phyloP scores from a whole-genome alignment of 2,888 invertebrate genomes.

The Hoplodrina ambigua region DNA sequence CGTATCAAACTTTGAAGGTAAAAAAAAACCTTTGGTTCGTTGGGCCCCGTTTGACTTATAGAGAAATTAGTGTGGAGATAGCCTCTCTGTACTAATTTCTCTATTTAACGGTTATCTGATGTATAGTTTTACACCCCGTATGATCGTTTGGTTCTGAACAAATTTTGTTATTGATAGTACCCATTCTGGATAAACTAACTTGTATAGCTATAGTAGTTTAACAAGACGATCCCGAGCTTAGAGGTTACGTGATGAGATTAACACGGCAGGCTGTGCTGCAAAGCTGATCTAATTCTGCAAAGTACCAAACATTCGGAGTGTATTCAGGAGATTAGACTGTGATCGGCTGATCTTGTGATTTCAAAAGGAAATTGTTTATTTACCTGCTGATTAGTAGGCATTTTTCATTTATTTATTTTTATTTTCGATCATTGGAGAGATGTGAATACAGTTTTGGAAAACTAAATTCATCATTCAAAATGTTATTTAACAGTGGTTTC shows the following conservation, averaged over 20 bases:
- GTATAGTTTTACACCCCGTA: neutral
- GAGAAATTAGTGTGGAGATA: no score
- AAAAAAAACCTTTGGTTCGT: no score
- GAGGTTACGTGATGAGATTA: constrained; percentile 55
- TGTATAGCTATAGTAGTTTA: constrained; percentile 19
- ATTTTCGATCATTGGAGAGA: neutral
- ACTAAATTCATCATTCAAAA: neutral
- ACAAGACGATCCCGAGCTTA: constrained; percentile 40
- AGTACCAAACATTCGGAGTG: constrained; percentile 34
- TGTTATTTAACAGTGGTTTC: no score
- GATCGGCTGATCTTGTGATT: constrained; percentile 14
- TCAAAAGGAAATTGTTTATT: constrained; percentile 6
- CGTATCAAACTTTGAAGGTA: no score
- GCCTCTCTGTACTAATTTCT: no score
- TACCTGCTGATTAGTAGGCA: neutral
- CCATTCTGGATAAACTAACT: neutral
- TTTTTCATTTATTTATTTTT: neutral
- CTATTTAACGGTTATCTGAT: no score
- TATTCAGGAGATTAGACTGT: constrained; percentile 38
- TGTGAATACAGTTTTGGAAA: neutral
- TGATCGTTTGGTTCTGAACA: neutral
- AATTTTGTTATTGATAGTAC: neutral
- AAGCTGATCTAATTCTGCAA: constrained; percentile 49
- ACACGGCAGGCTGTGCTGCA: constrained; percentile 33
- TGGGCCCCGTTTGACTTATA: no score